phyloP scores from a whole-genome alignment of 2,888 invertebrate genomes.

The Busseola fusca region DNA sequence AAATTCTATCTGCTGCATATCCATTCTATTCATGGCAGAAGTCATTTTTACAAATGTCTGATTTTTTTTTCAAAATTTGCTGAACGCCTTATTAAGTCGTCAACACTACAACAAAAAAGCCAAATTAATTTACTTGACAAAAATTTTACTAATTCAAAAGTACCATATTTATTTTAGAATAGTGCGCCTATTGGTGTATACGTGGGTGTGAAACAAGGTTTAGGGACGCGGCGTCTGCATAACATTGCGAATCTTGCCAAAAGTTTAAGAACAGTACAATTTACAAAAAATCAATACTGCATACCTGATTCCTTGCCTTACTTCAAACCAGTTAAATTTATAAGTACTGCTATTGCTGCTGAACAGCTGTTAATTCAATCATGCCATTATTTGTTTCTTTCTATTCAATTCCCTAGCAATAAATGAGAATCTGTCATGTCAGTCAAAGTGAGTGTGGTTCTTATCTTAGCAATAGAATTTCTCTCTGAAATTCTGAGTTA shows the following conservation, averaged over 20 bases:
- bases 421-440: neutral
- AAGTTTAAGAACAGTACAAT: neutral
- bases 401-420: neutral
- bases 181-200: neutral
- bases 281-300: neutral
- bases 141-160: neutral
- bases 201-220: too few species aligned
- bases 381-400: constrained; percentile 21
- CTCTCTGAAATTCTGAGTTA: neutral
- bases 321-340: neutral
- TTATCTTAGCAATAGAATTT: neutral
- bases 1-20: constrained; percentile 51
- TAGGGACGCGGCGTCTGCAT: neutral
- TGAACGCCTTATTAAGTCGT: neutral
- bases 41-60: constrained; percentile 19
- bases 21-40: constrained; percentile 30
- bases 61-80: neutral
- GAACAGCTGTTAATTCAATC: constrained; percentile 21
- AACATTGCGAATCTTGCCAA: neutral
- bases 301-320: constrained; percentile 20
- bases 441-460: neutral
- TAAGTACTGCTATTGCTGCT: constrained; percentile 17
- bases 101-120: constrained; percentile 26
- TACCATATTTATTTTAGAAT: neutral
- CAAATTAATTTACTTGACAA: neutral